These are phyloP conservation scores for Lycocerus yunnanus DNA, from an alignment of 2,888 invertebrate species.

Conservation along the genomic window DNA sequence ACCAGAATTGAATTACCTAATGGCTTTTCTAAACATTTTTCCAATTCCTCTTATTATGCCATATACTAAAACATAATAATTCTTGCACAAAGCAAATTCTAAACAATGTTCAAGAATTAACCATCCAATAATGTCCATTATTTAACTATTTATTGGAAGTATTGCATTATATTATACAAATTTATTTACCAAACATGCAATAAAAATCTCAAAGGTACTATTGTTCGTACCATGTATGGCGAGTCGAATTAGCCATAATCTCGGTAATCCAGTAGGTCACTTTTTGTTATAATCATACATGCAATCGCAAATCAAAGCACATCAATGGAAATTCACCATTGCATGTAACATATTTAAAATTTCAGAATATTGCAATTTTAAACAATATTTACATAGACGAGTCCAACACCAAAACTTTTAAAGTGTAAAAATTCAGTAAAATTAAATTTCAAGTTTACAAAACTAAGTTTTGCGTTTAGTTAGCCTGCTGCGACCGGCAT, in stretches of 20 bases:
- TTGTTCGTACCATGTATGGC: background rate
- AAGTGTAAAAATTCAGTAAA: no score
- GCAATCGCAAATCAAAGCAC: no score
- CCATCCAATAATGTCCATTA: conserved; percentile 14
- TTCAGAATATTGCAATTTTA: no score
- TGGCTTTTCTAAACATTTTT: conserved; percentile 34
- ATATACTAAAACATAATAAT: background rate
- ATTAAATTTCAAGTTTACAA: no score
- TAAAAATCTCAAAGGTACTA: conserved; percentile 10
- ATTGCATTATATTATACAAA: conserved; percentile 12
- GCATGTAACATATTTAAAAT: no score
- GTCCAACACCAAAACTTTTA: no score
- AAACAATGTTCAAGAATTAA: conserved; percentile 10
- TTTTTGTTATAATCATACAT: no score
- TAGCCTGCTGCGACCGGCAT: no score
- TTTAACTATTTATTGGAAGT: conserved; percentile 7
- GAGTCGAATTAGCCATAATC: background rate
- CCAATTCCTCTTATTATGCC: conserved; percentile 16
- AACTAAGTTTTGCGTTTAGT: no score
- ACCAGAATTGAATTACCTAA: conserved; percentile 32
- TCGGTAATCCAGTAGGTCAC: no score
- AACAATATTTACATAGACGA: no score
- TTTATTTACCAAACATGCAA: conserved; percentile 7
- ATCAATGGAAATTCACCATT: no score
- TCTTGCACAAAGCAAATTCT: background rate